These are phyloP conservation scores for Sycobia sp. DNA, from an alignment of 1,140 invertebrate genomes.

Conservation along the genomic window DNA sequence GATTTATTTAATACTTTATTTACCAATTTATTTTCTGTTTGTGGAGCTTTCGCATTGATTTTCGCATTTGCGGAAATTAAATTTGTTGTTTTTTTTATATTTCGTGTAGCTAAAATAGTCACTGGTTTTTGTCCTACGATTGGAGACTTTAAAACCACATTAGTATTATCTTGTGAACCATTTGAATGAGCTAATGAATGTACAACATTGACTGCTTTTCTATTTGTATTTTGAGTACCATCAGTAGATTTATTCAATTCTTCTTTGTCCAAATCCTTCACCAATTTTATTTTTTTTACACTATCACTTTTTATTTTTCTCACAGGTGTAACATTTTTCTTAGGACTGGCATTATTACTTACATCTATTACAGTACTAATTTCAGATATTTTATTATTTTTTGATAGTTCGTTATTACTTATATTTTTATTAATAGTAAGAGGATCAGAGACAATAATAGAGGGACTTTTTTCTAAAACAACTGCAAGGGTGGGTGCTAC, in stretches of 20 bases:
- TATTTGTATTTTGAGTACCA: neutral
- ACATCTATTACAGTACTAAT: neutral
- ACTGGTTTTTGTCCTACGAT: conserved; percentile 8
- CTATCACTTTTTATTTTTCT: conserved; percentile 18
- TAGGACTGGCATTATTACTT: neutral
- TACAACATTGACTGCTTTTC: neutral
- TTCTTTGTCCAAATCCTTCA: conserved; percentile 7
- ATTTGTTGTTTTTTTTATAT: neutral
- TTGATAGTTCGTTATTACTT: neutral
- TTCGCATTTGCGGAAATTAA: neutral
- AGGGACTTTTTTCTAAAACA: conserved; percentile 15
- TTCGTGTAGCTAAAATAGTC: conserved; percentile 1
- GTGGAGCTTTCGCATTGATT: conserved; percentile 8
- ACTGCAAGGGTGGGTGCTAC: neutral
- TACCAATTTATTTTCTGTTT: neutral
- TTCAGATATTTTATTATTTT: conserved; percentile 3
- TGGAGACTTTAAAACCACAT: neutral
- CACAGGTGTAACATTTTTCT: conserved; percentile 5
- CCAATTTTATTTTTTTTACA: conserved; percentile 12
- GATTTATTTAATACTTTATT: conserved; percentile 16
- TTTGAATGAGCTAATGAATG: conserved; percentile 1
- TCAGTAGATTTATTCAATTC: conserved; percentile 6
- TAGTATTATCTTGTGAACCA: conserved; percentile 10
- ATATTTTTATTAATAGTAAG: neutral
- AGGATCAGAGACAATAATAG: neutral